These are phyloP conservation scores for Strix aluco DNA, from an alignment of 2,113 vertebrate genomes.

Conservation along the genomic window DNA sequence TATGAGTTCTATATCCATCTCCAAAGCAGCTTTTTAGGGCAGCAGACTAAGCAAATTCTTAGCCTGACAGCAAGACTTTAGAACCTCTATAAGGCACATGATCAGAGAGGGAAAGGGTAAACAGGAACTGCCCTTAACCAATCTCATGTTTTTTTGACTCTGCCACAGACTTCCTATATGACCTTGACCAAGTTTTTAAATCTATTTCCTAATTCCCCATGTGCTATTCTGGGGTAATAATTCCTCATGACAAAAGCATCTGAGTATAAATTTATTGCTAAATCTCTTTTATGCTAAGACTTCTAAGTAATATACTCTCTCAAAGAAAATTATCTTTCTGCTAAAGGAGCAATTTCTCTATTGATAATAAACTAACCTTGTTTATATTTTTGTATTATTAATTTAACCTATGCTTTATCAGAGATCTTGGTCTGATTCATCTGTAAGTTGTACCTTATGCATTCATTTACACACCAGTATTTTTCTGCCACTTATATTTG, in stretches of 20 bases:
- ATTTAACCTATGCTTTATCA: not conserved
- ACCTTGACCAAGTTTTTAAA: not conserved
- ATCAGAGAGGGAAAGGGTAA: not conserved
- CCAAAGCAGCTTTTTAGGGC: not conserved
- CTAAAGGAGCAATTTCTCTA: not conserved
- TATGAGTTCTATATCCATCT: not conserved
- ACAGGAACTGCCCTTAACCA: not conserved
- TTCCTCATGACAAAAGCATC: not conserved
- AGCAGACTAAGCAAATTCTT: not conserved
- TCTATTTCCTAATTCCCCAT: not conserved
- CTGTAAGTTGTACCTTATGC: not conserved
- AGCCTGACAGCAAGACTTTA: not conserved
- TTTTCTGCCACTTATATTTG: not conserved
- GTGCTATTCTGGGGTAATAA: not conserved
- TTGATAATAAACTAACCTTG: not conserved
- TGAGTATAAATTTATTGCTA: not conserved
- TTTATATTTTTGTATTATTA: not conserved
- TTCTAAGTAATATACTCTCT: not conserved
- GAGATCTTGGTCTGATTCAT: not conserved
- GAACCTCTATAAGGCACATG: not conserved
- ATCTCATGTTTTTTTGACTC: not conserved
- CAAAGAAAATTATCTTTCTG: not conserved
- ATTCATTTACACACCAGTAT: not conserved
- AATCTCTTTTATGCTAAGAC: not conserved
- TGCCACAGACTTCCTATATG: not conserved